phyloP scores from a whole-genome alignment of 2,888 invertebrate species.

The Cybosia mesomella region DNA sequence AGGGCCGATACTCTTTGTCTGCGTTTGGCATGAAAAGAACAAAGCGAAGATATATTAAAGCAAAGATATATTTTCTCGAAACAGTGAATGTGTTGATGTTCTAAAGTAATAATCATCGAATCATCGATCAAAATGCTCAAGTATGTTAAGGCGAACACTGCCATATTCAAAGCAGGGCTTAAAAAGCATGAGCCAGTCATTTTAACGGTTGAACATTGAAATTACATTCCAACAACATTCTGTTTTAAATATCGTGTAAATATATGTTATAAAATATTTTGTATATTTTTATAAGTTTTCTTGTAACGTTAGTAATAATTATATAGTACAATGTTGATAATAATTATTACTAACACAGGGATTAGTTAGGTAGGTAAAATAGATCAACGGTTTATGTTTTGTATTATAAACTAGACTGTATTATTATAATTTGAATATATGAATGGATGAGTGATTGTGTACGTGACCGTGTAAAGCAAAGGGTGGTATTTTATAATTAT shows the following conservation, averaged over 20 bases:
- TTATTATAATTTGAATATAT: constrained; percentile 60
- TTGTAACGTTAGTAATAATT: constrained; percentile 64
- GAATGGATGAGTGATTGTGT: constrained; percentile 60
- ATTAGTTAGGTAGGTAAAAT: constrained; percentile 57
- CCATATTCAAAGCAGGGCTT: constrained; percentile 75
- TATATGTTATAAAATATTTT: constrained; percentile 68
- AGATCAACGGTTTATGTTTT: constrained; percentile 75
- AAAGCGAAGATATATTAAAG: background rate
- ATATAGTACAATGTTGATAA: constrained; percentile 27
- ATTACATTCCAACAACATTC: constrained; percentile 66
- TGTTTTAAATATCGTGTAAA: constrained; percentile 69
- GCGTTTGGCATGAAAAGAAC: background rate
- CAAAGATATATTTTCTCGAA: constrained; percentile 55
- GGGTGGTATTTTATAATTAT: constrained; percentile 58
- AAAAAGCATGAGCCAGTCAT: constrained; percentile 47
- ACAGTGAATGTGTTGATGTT: constrained; percentile 87
- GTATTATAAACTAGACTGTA: constrained; percentile 81
- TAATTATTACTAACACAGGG: constrained; percentile 62
- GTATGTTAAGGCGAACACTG: constrained; percentile 81
- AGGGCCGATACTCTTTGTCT: background rate
- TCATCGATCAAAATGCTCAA: constrained; percentile 83
- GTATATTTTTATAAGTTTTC: constrained; percentile 68
- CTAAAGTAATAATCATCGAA: constrained; percentile 73
- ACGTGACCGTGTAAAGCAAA: constrained; percentile 60
- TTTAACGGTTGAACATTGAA: constrained; percentile 51